These are phyloP conservation scores for Tachypleus tridentatus DNA, from an alignment of 1,140 invertebrate species.

Conservation along the genomic window DNA sequence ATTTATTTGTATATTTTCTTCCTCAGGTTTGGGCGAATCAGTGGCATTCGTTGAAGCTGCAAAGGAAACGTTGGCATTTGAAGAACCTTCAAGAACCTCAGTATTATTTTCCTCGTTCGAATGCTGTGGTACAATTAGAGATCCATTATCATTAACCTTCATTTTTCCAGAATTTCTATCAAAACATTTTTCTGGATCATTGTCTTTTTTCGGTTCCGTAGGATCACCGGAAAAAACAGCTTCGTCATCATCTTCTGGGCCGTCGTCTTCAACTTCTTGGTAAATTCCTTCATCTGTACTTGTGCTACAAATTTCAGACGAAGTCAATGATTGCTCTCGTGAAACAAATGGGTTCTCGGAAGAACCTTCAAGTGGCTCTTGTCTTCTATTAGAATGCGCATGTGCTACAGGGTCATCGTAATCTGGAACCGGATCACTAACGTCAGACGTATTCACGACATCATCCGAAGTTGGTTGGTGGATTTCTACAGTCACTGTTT, in stretches of 20 bases:
- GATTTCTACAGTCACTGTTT: conserved; percentile 19
- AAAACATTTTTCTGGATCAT: too few species aligned
- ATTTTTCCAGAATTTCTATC: too few species aligned
- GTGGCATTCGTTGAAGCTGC: too few species aligned
- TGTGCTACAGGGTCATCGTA: conserved; percentile 17
- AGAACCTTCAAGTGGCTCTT: not conserved
- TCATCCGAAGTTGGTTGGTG: conserved; percentile 21
- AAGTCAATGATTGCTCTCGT: not conserved
- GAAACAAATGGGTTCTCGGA: not conserved
- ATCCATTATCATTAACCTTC: too few species aligned
- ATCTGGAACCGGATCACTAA: conserved; percentile 20
- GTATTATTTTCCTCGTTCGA: too few species aligned
- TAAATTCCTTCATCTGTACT: conserved; percentile 26
- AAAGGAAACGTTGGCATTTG: too few species aligned
- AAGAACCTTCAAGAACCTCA: too few species aligned
- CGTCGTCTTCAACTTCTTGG: conserved; percentile 22
- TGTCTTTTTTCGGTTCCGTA: too few species aligned
- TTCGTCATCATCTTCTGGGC: conserved; percentile 9
- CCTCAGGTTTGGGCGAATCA: too few species aligned
- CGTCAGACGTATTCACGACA: conserved; percentile 18
- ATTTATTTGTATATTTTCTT: too few species aligned
- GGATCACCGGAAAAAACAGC: too few species aligned
- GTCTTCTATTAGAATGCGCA: not conserved
- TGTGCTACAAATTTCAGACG: conserved; percentile 21
- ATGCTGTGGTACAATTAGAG: too few species aligned